A percentile compares a stretch with the other conserved stretches of the same genome.
These are phyloP conservation scores for Oppia nitens DNA, from an alignment of 1,140 invertebrate species.

Conservation along the genomic window DNA sequence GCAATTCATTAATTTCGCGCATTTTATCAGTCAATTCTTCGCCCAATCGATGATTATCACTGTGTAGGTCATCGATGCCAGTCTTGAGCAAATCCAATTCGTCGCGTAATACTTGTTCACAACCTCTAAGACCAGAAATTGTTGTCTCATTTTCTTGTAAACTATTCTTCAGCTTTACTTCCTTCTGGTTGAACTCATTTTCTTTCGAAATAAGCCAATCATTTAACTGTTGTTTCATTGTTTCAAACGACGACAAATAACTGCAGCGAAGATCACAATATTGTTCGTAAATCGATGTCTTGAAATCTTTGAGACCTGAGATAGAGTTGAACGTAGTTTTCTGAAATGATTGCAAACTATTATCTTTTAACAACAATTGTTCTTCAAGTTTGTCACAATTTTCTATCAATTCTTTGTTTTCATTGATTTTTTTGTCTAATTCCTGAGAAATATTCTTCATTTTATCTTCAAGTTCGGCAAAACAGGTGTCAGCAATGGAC, in stretches of 20 bases:
- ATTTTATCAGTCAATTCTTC: background rate
- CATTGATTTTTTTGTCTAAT: background rate
- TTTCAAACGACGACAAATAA: background rate
- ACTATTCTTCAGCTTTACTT: background rate
- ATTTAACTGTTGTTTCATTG: background rate
- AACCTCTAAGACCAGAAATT: background rate
- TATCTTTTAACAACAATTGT: background rate
- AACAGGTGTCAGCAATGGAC: background rate
- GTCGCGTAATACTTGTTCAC: background rate
- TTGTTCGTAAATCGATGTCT: background rate
- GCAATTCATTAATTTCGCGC: background rate
- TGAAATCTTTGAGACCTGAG: background rate
- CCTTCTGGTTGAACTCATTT: background rate
- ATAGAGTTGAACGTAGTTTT: background rate
- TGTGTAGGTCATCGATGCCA: background rate
- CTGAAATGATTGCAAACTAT: background rate
- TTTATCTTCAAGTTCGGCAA: constrained; percentile 3
- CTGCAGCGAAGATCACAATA: background rate
- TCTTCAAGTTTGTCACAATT: background rate
- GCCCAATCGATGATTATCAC: background rate
- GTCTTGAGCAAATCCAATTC: background rate
- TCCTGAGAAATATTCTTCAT: background rate
- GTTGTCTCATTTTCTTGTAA: background rate
- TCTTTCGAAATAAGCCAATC: background rate
- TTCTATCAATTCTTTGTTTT: background rate